These are phyloP conservation scores for Lycocerus yunnanus DNA, from an alignment of 2,888 invertebrate genomes.

Conservation along the genomic window DNA sequence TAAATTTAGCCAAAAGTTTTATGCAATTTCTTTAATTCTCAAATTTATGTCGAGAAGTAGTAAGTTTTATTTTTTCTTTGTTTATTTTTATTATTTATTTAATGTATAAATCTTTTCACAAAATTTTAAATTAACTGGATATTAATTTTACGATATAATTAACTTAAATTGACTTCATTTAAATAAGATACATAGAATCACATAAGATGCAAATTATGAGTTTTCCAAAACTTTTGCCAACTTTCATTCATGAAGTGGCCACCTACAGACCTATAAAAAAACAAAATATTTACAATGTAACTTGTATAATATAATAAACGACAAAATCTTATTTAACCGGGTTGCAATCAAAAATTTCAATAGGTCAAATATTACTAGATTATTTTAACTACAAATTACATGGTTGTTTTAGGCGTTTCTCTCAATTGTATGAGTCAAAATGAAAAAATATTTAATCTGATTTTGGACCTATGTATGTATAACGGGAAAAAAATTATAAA, in stretches of 20 bases:
- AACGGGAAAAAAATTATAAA: constrained; percentile 30
- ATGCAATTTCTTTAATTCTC: constrained; percentile 32
- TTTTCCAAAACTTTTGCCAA: too few relatives aligned
- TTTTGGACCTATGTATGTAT: constrained; percentile 23
- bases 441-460: constrained; percentile 33
- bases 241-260: too few relatives aligned
- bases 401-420: constrained; percentile 29
- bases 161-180: too few relatives aligned
- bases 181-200: too few relatives aligned
- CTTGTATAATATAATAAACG: too few relatives aligned
- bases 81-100: neutral
- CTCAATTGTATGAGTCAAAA: constrained; percentile 30
- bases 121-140: too few relatives aligned
- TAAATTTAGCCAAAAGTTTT: constrained; percentile 30
- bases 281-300: too few relatives aligned
- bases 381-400: neutral
- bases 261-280: too few relatives aligned
- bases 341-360: neutral
- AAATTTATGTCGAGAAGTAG: constrained; percentile 35
- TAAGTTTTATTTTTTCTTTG: constrained; percentile 22
- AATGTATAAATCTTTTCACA: neutral
- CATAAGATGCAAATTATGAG: too few relatives aligned
- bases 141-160: too few relatives aligned
- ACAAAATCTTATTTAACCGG: too few relatives aligned
- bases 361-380: neutral